A percentile compares a stretch with the other conserved stretches of the same genome.
Conservation (phyloP, 2,888 invertebrate species). For the Teinopalpus imperialis region DNA sequence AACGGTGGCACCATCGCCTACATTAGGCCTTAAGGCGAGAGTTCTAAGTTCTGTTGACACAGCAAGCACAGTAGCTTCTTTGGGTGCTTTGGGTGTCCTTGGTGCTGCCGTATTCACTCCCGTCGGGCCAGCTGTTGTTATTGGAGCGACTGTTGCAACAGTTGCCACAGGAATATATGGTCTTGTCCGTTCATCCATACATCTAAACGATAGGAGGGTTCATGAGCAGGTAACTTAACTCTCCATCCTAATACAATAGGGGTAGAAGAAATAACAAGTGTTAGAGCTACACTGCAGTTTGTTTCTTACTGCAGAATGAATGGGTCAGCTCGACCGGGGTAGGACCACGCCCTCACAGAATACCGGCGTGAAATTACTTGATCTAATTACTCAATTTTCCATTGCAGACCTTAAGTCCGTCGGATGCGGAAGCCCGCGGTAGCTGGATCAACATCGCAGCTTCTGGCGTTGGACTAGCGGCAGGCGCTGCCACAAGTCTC, state of each 20-base stretch:
- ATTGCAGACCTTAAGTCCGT: slow-evolving; percentile 70
- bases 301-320: too few species aligned
- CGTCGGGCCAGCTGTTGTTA: slow-evolving; percentile 69
- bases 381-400: too few species aligned
- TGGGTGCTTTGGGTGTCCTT: slow-evolving; percentile 75
- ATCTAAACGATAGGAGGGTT: slow-evolving; percentile 66
- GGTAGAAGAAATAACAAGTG: too few species aligned
- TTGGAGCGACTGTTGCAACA: slow-evolving; percentile 70
- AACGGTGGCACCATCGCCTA: slow-evolving; percentile 64
- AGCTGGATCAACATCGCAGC: slow-evolving; percentile 83
- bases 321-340: too few species aligned
- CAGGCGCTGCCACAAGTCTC: slow-evolving; percentile 74
- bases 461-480: slow-evolving; percentile 77
- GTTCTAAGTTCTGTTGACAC: slow-evolving; percentile 68
- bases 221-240: slow-evolving; percentile 72
- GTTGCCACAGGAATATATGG: slow-evolving; percentile 77
- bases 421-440: slow-evolving; percentile 80
- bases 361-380: too few species aligned
- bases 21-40: slow-evolving; percentile 58
- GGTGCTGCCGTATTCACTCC: slow-evolving; percentile 76
- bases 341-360: too few species aligned
- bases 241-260: too few species aligned
- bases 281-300: too few species aligned
- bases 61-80: slow-evolving; percentile 62
- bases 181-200: slow-evolving; percentile 70